Evolutionary conservation across 2,888 invertebrate genomes (phyloP).

Genomic region (Cepaea hortensis): DNA sequence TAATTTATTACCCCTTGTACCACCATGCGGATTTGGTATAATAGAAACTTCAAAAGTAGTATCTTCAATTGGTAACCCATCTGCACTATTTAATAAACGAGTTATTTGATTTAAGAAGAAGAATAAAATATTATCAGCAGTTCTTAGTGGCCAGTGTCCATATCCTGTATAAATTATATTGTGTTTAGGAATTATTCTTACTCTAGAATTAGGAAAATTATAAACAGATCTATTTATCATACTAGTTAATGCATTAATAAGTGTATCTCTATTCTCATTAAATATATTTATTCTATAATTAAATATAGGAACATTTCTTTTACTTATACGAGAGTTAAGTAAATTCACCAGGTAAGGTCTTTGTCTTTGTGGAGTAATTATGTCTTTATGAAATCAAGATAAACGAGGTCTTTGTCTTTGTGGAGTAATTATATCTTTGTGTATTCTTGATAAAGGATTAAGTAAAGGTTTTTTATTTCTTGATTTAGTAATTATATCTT

Average conservation of each 20-base stretch:
- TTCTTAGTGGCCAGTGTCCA: neutral
- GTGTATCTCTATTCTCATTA: neutral
- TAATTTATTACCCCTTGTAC: neutral
- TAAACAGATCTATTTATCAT: neutral
- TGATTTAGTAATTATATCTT: too few relatives aligned
- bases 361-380: neutral
- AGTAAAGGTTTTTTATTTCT: too few relatives aligned
- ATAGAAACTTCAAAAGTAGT: slow-evolving; percentile 9
- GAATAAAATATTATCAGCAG: neutral
- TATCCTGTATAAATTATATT: neutral
- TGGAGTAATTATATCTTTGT: too few relatives aligned
- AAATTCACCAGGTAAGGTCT: neutral
- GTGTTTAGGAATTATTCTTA: neutral
- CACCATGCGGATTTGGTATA: neutral
- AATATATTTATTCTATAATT: neutral
- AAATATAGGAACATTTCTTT: slow-evolving; percentile 1
- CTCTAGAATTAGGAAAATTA: neutral
- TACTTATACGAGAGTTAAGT: neutral
- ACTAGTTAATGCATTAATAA: neutral
- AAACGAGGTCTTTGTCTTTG: too few relatives aligned
- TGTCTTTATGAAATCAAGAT: too few relatives aligned
- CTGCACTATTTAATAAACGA: slow-evolving; percentile 14
- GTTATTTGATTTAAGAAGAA: neutral
- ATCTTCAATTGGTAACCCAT: neutral
- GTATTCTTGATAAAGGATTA: too few relatives aligned